phyloP scores from a whole-genome alignment of 1,140 invertebrate species.

The Dendrolimus punctatus region DNA sequence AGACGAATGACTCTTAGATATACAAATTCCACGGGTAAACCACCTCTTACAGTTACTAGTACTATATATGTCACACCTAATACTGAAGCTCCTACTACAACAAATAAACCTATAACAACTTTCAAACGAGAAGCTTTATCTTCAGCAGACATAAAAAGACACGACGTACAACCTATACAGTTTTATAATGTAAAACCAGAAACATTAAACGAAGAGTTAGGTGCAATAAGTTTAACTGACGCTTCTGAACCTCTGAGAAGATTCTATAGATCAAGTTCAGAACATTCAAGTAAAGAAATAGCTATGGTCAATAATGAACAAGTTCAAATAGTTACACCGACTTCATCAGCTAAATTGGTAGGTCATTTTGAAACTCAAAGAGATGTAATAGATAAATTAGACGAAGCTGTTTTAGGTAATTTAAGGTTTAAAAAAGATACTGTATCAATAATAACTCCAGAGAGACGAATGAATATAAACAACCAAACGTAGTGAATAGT shows the following conservation, averaged over 20 bases:
- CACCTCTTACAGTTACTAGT: no score
- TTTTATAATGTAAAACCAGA: slow-evolving; percentile 26
- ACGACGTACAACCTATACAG: slow-evolving; percentile 41
- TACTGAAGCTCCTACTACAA: slow-evolving; percentile 15
- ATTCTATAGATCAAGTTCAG: slow-evolving; percentile 58
- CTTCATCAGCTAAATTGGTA: slow-evolving; percentile 28
- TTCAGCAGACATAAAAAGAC: slow-evolving; percentile 33
- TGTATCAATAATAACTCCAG: slow-evolving; percentile 32
- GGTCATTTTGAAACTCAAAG: slow-evolving; percentile 35
- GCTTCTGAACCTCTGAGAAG: slow-evolving; percentile 33
- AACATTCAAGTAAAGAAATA: slow-evolving; percentile 43
- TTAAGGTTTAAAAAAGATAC: slow-evolving; percentile 34
- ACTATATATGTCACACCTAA: slow-evolving; percentile 9
- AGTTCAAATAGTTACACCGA: slow-evolving; percentile 53
- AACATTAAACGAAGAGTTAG: slow-evolving; percentile 44
- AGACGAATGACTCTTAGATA: slow-evolving; percentile 39
- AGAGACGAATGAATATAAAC: slow-evolving; percentile 24
- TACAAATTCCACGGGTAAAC: slow-evolving; percentile 13
- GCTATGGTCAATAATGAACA: slow-evolving; percentile 48
- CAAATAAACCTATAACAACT: slow-evolving; percentile 16
- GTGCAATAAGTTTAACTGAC: slow-evolving; percentile 34
- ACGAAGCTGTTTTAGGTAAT: slow-evolving; percentile 41
- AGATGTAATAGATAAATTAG: slow-evolving; percentile 41
- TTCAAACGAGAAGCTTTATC: slow-evolving; percentile 11
- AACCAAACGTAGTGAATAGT: slow-evolving; percentile 54